These are phyloP conservation scores for Lacanobia wlatinum DNA, from an alignment of 2,888 invertebrate genomes.

Conservation along the genomic window DNA sequence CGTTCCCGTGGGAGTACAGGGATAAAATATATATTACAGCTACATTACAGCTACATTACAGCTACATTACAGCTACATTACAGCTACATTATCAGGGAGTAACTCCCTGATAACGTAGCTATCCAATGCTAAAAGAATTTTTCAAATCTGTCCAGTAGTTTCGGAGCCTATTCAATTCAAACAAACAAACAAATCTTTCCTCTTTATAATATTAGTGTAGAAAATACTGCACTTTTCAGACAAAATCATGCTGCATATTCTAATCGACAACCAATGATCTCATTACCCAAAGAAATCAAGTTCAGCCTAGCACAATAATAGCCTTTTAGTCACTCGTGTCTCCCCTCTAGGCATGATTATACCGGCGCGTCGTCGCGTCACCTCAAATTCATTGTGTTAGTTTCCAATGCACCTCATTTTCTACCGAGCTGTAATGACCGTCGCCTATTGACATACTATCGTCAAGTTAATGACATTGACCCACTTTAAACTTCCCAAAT, in stretches of 20 bases:
- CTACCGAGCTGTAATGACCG: slow-evolving; percentile 52
- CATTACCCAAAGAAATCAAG: slow-evolving; percentile 2
- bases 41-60: too few species aligned
- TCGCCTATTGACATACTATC: slow-evolving; percentile 58
- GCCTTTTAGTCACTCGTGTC: slow-evolving; percentile 2
- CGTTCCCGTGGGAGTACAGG: too few species aligned
- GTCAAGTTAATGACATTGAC: slow-evolving; percentile 45
- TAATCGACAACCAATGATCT: neutral
- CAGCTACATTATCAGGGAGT: too few species aligned
- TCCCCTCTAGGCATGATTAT: slow-evolving; percentile 22
- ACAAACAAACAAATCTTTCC: too few species aligned
- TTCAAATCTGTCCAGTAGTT: too few species aligned
- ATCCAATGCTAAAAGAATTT: too few species aligned
- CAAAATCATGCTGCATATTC: neutral
- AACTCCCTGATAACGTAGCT: too few species aligned
- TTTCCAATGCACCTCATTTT: slow-evolving; percentile 51
- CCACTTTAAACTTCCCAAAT: slow-evolving; percentile 53
- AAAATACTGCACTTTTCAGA: neutral
- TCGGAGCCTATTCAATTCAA: too few species aligned
- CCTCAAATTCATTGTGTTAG: slow-evolving; percentile 50
- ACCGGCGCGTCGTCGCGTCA: slow-evolving; percentile 21
- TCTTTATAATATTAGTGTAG: too few species aligned
- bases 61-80: too few species aligned
- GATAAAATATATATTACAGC: too few species aligned
- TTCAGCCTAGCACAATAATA: slow-evolving; percentile 27